Base-by-base conservation (phyloP, 2,113 vertebrate genomes). In the Seriola aureovittata region DNA sequence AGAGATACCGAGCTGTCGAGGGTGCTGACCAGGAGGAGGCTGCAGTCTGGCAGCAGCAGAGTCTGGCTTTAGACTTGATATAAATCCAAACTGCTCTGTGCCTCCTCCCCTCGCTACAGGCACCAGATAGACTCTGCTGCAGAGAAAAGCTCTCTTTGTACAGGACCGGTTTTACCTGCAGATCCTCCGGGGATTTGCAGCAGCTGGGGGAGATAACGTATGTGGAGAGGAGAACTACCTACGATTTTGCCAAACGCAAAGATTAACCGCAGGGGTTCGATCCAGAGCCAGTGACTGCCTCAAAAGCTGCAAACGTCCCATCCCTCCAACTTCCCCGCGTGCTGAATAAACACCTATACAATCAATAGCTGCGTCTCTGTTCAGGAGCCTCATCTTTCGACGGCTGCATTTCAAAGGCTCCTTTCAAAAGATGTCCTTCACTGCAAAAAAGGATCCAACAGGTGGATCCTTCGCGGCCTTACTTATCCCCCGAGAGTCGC, bases 21-120 rank as follows among this genome's bases (percentile, higher is more conserved):
- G 72, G 16, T 36, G 89, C 75, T 86, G 77, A 87, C 72, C 74
- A 60, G 75, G 76, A 87, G 80, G 80, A 84, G 82, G 69, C 84
- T 44, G 84, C 84, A 82, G 88, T 78, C 86, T 91, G 85, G 81
- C 84, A 64, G 71, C 57, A 40, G 66, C 48, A 46, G 29, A 48
- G 68, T 50, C 34, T 59, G 10, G 7, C 58, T 48, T 63, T 11
- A 68, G 23, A 62, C 44, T 67, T 6, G 60, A 40, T 75, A 73
- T 71, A 64, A 80, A 85, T 71, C 83, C 78, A 34, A 57, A 38
- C 52, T 16, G n/a, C 76, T 57, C 77, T 12, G 38, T 52, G 57
- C 17, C 17, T 32, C 29, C n/a, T 38, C 17, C 57, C 3, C 17
- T 17, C 38, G 16, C 64, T 40, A 50, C 44, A 16, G 54, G 54